phyloP scores from a whole-genome alignment of 2,888 invertebrate species.

The Frankliniella intonsa region DNA sequence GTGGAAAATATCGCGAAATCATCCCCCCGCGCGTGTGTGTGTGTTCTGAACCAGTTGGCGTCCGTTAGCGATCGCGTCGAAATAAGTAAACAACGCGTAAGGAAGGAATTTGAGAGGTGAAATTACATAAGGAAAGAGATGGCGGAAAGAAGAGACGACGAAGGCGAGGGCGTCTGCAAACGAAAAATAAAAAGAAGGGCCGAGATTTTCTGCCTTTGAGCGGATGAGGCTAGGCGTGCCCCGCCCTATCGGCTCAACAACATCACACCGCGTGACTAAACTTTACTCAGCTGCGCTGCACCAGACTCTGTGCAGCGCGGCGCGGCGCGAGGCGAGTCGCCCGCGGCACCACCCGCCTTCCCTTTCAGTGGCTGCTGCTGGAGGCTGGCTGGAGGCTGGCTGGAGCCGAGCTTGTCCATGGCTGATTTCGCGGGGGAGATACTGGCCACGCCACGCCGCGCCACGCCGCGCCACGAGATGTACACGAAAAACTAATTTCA shows the following conservation, averaged over 20 bases:
- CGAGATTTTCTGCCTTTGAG: background rate
- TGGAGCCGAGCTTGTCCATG: background rate
- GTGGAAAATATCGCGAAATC: too few species aligned
- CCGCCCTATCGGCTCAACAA: background rate
- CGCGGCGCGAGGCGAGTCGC: too few species aligned
- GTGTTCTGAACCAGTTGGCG: too few species aligned
- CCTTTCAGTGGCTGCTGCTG: background rate
- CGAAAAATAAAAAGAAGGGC: background rate
- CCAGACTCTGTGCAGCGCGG: background rate
- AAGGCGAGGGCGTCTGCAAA: background rate
- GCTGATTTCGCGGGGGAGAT: too few species aligned
- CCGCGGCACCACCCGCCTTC: background rate
- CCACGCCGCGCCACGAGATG: background rate
- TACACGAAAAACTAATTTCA: constrained; percentile 12
- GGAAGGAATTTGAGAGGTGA: too few species aligned
- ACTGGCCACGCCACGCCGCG: too few species aligned
- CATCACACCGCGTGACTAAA: constrained; percentile 16
- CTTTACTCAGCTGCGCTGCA: background rate
- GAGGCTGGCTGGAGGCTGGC: background rate
- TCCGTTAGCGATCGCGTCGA: too few species aligned
- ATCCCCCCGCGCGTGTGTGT: too few species aligned
- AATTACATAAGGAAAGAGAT: too few species aligned
- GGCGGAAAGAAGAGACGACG: too few species aligned
- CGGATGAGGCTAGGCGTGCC: background rate
- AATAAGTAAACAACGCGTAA: too few species aligned